phyloP scores from a whole-genome alignment of 2,888 invertebrate species.

The Loripinus fragilis region DNA sequence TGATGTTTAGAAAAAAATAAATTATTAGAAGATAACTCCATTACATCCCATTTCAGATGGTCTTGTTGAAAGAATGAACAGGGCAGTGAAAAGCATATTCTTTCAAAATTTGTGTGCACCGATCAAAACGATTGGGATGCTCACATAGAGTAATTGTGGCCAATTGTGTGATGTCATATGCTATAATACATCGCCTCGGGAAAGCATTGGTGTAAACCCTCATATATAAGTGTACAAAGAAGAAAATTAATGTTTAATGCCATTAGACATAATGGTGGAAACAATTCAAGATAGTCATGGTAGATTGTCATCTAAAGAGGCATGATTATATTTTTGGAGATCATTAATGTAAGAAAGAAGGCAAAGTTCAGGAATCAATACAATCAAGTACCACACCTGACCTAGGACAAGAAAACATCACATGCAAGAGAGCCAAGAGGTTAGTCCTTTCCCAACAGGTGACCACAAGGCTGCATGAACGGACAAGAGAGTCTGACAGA shows the following conservation, averaged over 20 bases:
- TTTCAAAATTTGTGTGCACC: not conserved
- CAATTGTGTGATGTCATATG: no score
- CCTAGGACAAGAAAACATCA: no score
- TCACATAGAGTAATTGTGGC: constrained; percentile 15
- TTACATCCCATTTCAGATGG: constrained; percentile 31
- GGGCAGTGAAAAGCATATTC: not conserved
- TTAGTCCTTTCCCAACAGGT: no score
- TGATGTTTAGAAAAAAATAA: not conserved
- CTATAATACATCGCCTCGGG: not conserved
- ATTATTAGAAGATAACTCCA: not conserved
- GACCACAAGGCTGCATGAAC: no score
- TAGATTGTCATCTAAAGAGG: not conserved
- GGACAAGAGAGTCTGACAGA: no score
- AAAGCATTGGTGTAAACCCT: not conserved
- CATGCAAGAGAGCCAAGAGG: no score
- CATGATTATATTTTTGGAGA: not conserved
- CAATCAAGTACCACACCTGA: no score
- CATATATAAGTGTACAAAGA: not conserved
- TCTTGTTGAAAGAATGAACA: constrained; percentile 30
- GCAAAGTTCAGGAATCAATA: constrained; percentile 5
- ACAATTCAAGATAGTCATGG: no score
- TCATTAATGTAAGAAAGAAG: not conserved
- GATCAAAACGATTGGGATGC: constrained; percentile 19
- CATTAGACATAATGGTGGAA: not conserved
- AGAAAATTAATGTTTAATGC: not conserved